Base-by-base conservation (phyloP, 2,888 invertebrate genomes). In the Erebia aethiops region DNA sequence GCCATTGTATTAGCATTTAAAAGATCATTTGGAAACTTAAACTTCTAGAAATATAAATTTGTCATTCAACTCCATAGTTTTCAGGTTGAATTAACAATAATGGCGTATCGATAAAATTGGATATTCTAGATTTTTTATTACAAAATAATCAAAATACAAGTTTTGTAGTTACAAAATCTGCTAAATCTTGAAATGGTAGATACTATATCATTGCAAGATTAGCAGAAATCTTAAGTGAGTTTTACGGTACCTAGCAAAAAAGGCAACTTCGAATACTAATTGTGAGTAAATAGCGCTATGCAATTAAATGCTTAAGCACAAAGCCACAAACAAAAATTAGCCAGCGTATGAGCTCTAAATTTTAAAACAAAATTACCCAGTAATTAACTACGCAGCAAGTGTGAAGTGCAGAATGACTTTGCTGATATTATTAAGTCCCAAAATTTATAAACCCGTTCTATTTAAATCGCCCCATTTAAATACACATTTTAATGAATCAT, bases 401-500 rank as follows among this genome's bases (percentile, higher is more conserved):
- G 13, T 41, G 16, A 43, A 16, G 43, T 61, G 49, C 62, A 62
- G 62, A 21, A 49, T 62, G 49, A 62, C 62, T 62, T 62, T 14
- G 14, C 43, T 11, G 9, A 62, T 21, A 61, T 62, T 21, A 62
- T 62, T 43, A 62, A 46, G 61, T 61, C 62, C 21, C 46, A 62
- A 61, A 60, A 60, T 41, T 60, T 60, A 43, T 18, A 62, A 62
- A 62, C 49, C 21, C 49, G 46, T 21, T 62, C 52, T 64, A 52
- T 64, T 64, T 64, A 64, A 64, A 54, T 64, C 16, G 54, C 52
- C 54, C 35, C 54, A 64, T 64, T 52, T 65, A 65, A 70, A 69
- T 43, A 52, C 49, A 52, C 21, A 35, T 58, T 58, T 51, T 46
- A 61, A 61, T 70, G 52, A 62, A 9, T 62, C 56, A 67, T 62